phyloP scores from a whole-genome alignment of 2,888 invertebrate species.

The Aricia artaxerxes region DNA sequence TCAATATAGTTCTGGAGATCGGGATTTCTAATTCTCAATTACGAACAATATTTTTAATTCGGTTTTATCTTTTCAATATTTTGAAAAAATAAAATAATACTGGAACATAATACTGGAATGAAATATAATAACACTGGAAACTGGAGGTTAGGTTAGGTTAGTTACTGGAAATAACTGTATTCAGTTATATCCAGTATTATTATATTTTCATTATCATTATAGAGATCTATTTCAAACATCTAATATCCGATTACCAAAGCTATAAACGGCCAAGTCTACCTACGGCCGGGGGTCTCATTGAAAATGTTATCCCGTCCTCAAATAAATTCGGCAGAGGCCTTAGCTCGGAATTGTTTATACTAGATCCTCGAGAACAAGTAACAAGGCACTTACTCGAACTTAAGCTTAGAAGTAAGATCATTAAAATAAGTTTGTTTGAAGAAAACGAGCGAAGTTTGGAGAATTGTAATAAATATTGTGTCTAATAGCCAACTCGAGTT shows the following conservation, averaged over 20 bases:
- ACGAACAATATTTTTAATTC: too few species aligned
- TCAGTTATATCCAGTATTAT: too few species aligned
- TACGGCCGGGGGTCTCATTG: not conserved
- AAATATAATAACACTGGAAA: too few species aligned
- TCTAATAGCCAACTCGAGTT: constrained; percentile 9
- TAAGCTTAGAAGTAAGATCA: constrained; percentile 30
- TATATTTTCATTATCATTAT: too few species aligned
- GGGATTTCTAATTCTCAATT: too few species aligned
- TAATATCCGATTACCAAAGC: not conserved
- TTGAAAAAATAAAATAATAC: too few species aligned
- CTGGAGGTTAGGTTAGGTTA: too few species aligned
- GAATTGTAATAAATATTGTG: constrained; percentile 21
- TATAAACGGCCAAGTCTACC: not conserved
- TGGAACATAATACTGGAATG: too few species aligned
- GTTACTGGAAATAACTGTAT: too few species aligned
- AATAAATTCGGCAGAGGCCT: constrained; percentile 7
- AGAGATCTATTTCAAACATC: too few species aligned
- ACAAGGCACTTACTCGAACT: constrained; percentile 30
- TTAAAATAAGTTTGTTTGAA: constrained; percentile 34
- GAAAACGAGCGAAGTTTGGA: constrained; percentile 25
- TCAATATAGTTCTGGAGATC: too few species aligned
- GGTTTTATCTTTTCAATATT: too few species aligned
- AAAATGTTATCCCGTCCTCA: constrained; percentile 18
- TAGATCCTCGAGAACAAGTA: constrained; percentile 24
- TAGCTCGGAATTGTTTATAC: constrained; percentile 30